These are phyloP conservation scores for Crotophaga sulcirostris DNA, from an alignment of 2,113 vertebrate genomes.

Conservation along the genomic window DNA sequence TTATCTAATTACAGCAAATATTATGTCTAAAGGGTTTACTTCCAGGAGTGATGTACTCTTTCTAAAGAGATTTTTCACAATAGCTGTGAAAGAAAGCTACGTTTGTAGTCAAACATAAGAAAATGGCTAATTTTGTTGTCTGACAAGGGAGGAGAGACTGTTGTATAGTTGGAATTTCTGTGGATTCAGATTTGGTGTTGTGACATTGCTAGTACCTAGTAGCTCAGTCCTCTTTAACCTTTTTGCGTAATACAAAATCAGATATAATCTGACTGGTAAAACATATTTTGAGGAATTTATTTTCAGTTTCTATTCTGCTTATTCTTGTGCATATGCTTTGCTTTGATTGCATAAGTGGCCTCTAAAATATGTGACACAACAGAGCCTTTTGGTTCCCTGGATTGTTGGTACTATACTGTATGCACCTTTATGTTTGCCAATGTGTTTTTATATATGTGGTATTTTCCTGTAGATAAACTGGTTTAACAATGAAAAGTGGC, in stretches of 20 bases:
- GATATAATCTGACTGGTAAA: not conserved
- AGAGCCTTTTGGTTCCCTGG: not conserved
- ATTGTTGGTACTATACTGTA: not conserved
- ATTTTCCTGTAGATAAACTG: not conserved
- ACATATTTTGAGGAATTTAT: not conserved
- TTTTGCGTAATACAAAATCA: not conserved
- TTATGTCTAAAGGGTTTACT: not conserved
- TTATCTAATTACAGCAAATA: not conserved
- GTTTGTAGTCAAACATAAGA: not conserved
- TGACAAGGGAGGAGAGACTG: not conserved
- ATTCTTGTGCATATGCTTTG: not conserved
- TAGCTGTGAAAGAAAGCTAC: not conserved
- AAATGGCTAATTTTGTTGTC: not conserved
- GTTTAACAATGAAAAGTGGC: not conserved
- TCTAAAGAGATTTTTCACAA: not conserved
- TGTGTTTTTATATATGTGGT: not conserved
- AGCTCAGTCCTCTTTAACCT: not conserved
- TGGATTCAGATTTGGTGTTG: not conserved
- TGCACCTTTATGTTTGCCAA: not conserved
- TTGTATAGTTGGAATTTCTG: not conserved
- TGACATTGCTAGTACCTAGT: not conserved
- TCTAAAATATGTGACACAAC: not conserved
- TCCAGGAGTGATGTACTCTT: not conserved
- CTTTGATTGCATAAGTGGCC: not conserved
- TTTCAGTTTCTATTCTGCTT: not conserved